Base-by-base conservation (phyloP, 2,113 vertebrate species). In the Paratilapia polleni region DNA sequence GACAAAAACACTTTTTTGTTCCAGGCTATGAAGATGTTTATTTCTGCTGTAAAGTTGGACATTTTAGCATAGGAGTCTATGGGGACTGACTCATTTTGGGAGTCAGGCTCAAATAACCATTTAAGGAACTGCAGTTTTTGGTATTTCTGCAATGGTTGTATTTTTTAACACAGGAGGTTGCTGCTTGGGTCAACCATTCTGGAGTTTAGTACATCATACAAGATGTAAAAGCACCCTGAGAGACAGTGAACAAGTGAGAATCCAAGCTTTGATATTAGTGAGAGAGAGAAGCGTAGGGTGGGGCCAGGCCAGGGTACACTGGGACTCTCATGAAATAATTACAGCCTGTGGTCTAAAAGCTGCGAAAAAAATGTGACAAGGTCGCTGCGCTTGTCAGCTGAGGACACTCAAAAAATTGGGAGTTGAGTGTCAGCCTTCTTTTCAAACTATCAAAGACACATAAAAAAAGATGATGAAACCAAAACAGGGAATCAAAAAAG, bases 251-350 rank as follows among this genome's bases (percentile, higher is more conserved):
- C 24, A 0, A 63, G 15, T 0, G 43, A 70, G 3, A 24, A 52
- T 0, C 28, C 24, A 1, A 31, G 43, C 66, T 52, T 20, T 59
- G 74, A 26, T 59, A 59, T 43, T 12, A 59, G n/a, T n/a, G 59
- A n/a, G 54, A 49, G 41, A 28, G 0, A 28, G 66, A 70, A 70
- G 57, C n/a, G 15, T 73, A 56, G 28, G 61, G 36, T 56, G 11
- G 58, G 83, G 80, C 59, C 78, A 83, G 41, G 47, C 12, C 59
- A 38, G 77, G 61, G 31, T 77, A 66, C 77, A 52, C 31, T 59
- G 79, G 76, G 49, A 57, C 57, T 5, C 74, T 79, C 83, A 83
- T 90, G 84, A 87, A 88, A 92, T 89, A 90, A 90, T 90, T 85
- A 85, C 73, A 85, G 81, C 78, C 76, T 6, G 14, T 75, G 79